Evolutionary conservation across 2,888 invertebrate species (phyloP), one percentile per base, ranked within the genome.

Genomic region (Napeogenes inachia): DNA sequence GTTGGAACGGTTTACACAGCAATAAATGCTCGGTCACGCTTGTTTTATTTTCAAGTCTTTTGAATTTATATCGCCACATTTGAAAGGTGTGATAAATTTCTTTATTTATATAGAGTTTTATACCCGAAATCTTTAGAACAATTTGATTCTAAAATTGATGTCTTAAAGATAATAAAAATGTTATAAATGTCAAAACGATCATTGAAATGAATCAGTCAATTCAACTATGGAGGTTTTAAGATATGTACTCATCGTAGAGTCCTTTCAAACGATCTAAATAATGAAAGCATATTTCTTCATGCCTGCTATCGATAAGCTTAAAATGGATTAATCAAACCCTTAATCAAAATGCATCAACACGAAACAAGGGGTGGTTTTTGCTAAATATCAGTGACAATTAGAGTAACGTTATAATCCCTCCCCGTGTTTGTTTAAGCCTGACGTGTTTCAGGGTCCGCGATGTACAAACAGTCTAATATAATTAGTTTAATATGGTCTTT

Each of bases 351-450:
- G 84, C 85, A 80, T 76, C 82, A 80, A 74, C 87, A 86, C 84
- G 84, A 70, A 75, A 75, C 78, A 75, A 77, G 85, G 83, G 74
- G 75, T 75, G 75, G 76, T 78, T 80, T 80, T 81, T 75, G 75
- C 76, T 76, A 77, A 81, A 82, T 80, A 85, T 78, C 78, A 73
- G 79, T 80, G 82, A 85, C 87, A 88, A 86, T 88, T 87, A 89
- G 81, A 78, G 75, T 77, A 84, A 84, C 82, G 82, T 82, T 82
- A 83, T 88, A 89, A 89, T 89, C 87, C 82, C 67, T 70, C 80
- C 84, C 81, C 76, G 73, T 82, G 77, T 80, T 78, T 77, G 64
- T 61, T 35, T 59, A 67, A 66, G 50, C 53, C 66, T 58, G 60
- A 65, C 62, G 62, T 50, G 50, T 30, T 50, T 30, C 50, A 50